Evolutionary conservation across 2,888 invertebrate genomes (phyloP).

Genomic region (Alloplasta piceator): DNA sequence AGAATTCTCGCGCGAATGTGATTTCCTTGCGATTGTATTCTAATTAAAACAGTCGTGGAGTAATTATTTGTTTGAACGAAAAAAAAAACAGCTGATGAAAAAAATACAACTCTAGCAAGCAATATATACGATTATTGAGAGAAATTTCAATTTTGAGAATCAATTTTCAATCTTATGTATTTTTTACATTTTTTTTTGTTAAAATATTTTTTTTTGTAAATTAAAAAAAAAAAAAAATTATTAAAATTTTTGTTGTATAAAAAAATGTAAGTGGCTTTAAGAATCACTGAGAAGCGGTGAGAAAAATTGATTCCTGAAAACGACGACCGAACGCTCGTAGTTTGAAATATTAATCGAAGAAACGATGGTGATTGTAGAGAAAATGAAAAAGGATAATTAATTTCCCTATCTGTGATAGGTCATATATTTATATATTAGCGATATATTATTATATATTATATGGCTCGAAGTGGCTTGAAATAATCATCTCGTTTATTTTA

Average conservation of each 20-base stretch:
- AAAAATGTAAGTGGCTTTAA: too few relatives aligned
- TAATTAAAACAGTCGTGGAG: conserved; percentile 36
- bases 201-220: too few relatives aligned
- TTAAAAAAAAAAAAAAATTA: too few relatives aligned
- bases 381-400: too few relatives aligned
- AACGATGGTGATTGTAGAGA: conserved; percentile 37
- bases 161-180: neutral
- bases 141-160: conserved; percentile 8
- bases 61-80: conserved; percentile 53
- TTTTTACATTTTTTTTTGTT: too few relatives aligned
- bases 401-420: conserved; percentile 64
- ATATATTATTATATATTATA: too few relatives aligned
- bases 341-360: conserved; percentile 29
- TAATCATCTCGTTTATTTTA: too few relatives aligned
- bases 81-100: neutral
- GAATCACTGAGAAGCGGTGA: too few relatives aligned
- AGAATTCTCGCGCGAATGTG: conserved; percentile 46
- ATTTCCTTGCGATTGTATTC: conserved; percentile 46
- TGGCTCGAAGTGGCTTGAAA: too few relatives aligned
- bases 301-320: conserved; percentile 19
- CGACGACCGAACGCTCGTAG: conserved; percentile 24
- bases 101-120: neutral
- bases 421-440: too few relatives aligned
- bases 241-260: too few relatives aligned
- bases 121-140: too few relatives aligned